These are phyloP conservation scores for Hetaerina americana DNA, from an alignment of 1,140 invertebrate species.

Conservation along the genomic window DNA sequence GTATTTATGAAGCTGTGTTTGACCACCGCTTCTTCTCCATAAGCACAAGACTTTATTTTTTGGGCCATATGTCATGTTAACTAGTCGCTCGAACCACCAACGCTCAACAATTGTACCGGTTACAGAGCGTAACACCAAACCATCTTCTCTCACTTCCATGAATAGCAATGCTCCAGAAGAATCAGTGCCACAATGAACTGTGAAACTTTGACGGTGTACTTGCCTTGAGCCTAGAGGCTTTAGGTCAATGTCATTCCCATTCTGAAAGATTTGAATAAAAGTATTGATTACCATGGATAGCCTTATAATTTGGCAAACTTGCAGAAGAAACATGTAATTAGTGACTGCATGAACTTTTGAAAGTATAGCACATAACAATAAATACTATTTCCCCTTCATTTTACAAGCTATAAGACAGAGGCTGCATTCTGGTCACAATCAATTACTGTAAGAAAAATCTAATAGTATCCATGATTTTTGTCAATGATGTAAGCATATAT, in stretches of 20 bases:
- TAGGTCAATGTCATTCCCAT: slow-evolving; percentile 93
- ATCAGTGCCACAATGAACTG: slow-evolving; percentile 88
- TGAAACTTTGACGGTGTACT: slow-evolving; percentile 93
- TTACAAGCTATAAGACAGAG: slow-evolving; percentile 1
- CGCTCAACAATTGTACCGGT: slow-evolving; percentile 90
- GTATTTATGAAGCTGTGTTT: slow-evolving; percentile 94
- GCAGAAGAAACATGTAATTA: neutral
- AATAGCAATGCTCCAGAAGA: slow-evolving; percentile 85
- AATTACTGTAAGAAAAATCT: too few relatives aligned
- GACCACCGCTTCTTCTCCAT: slow-evolving; percentile 80
- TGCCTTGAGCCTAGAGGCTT: slow-evolving; percentile 83
- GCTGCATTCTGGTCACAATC: too few relatives aligned
- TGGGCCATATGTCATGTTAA: slow-evolving; percentile 99
- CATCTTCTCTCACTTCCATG: slow-evolving; percentile 96
- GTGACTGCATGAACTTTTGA: too few relatives aligned
- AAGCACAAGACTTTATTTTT: slow-evolving; percentile 95
- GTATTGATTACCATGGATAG: neutral
- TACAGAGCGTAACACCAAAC: slow-evolving; percentile 82
- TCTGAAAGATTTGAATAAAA: slow-evolving; percentile 37
- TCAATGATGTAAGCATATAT: too few relatives aligned
- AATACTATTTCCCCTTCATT: too few relatives aligned
- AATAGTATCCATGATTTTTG: too few relatives aligned
- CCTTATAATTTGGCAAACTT: slow-evolving; percentile 1
- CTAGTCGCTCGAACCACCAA: slow-evolving; percentile 98
- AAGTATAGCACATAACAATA: too few relatives aligned